Evolutionary conservation across 2,797 vertebrate genomes (phyloP), one percentile per base, ranked within the genome.

Genomic region (Bradypodion ventrale): DNA sequence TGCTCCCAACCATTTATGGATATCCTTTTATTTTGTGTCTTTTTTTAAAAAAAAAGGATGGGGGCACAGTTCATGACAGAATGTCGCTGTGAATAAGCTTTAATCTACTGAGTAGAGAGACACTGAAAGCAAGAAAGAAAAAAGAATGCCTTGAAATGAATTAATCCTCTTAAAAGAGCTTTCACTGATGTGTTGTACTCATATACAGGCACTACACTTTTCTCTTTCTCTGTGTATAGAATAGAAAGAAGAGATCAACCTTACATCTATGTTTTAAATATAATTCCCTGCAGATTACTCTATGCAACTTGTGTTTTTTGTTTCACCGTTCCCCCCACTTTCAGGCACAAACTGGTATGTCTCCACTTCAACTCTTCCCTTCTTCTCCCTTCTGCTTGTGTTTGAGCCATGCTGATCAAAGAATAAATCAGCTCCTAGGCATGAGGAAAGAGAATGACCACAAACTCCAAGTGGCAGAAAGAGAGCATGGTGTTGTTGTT

Each of bases 361-460:
- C n/a, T n/a, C n/a, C n/a, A n/a, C 21, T 84, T 68, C 70, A 29
- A 49, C 0, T 0, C 59, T 60, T 32, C 3, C 0, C 83, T 49
- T 69, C 37, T 80, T 74, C 63, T 27, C 25, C 59, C 23, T 68
- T 83, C 63, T 49, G 72, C 59, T 87, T 13, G 1, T 85, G 80
- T 85, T 1, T 15, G 82, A 87, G 49, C 85, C n/a, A n/a, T n/a
- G n/a, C n/a, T n/a, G n/a, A n/a, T n/a, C n/a, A n/a, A n/a, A n/a
- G n/a, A n/a, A n/a, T n/a, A n/a, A n/a, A n/a, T n/a, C n/a, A n/a
- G n/a, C n/a, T n/a, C n/a, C 82, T 76, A 9, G 37, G 68, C 78
- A 82, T 76, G 76, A 80, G 42, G 65, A 84, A 82, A 88, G 90
- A 79, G 80, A 91, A 88, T 82, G 76, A 87, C 80, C 65, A 72